phyloP scores from a whole-genome alignment of 1,140 invertebrate genomes.

The Meteorus sp. region DNA sequence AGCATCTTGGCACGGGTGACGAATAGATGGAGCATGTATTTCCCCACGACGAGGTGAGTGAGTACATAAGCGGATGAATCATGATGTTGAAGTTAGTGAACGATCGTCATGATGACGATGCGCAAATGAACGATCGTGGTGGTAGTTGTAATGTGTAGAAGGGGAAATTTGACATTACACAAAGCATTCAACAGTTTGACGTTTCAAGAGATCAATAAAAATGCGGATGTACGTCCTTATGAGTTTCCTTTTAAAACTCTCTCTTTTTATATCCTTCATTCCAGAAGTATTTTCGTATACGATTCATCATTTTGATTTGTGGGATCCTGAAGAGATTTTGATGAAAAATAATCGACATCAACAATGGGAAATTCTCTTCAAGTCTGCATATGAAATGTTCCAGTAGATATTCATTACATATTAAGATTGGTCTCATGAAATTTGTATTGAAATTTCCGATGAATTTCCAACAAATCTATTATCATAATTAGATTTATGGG shows the following conservation, averaged over 20 bases:
- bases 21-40: slow-evolving; percentile 9
- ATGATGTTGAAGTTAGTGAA: slow-evolving; percentile 11
- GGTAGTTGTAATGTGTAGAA: neutral
- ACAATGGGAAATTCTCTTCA: too few relatives aligned
- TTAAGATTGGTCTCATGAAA: too few relatives aligned
- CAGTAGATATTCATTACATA: too few relatives aligned
- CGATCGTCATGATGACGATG: slow-evolving; percentile 24
- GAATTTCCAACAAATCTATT: too few relatives aligned
- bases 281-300: too few relatives aligned
- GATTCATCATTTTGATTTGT: slow-evolving; percentile 11
- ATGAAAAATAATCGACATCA: slow-evolving; percentile 1
- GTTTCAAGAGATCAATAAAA: slow-evolving; percentile 19
- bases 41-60: neutral
- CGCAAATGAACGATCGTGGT: neutral
- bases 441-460: too few relatives aligned
- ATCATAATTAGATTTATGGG: too few relatives aligned
- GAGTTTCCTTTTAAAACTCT: neutral
- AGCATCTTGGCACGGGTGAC: slow-evolving; percentile 10
- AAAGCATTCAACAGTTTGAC: slow-evolving; percentile 6
- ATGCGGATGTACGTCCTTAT: slow-evolving; percentile 16
- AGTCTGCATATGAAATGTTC: too few relatives aligned
- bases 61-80: slow-evolving; percentile 29
- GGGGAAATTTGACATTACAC: too few relatives aligned
- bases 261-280: neutral
- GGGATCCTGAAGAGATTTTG: neutral